A percentile compares a stretch with the other conserved stretches of the same genome.
phyloP scores from a whole-genome alignment of 2,888 invertebrate species.

The Calameuta filiformis region DNA sequence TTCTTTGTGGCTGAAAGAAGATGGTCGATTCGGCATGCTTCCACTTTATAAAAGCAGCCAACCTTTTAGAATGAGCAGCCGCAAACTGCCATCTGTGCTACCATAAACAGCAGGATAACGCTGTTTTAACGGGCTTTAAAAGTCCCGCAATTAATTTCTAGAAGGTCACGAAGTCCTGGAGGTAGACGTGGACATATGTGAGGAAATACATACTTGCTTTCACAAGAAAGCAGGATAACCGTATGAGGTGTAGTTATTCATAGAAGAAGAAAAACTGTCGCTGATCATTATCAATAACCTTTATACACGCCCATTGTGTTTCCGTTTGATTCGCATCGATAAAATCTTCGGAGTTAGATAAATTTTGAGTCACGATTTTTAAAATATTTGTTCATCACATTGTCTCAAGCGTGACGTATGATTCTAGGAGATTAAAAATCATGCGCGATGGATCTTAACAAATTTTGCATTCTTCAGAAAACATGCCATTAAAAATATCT shows the following conservation, averaged over 20 bases:
- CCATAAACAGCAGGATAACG: not conserved
- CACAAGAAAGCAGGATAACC: not conserved
- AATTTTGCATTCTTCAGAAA: not conserved
- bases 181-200: not conserved
- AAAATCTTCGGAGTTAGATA: not conserved
- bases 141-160: not conserved
- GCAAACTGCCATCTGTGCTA: not conserved
- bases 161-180: not conserved
- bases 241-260: not conserved
- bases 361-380: not conserved
- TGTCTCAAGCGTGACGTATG: not conserved
- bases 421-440: not conserved
- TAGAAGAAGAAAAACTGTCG: not conserved
- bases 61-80: not conserved
- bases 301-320: not conserved
- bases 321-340: not conserved
- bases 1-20: not conserved
- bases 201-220: not conserved
- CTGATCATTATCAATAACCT: not conserved
- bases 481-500: not conserved
- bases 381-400: not conserved
- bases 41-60: not conserved
- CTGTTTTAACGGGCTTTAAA: conserved; percentile 5
- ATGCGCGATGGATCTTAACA: not conserved
- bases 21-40: not conserved